phyloP scores from a whole-genome alignment of 2,113 vertebrate species.

The Sander vitreus region DNA sequence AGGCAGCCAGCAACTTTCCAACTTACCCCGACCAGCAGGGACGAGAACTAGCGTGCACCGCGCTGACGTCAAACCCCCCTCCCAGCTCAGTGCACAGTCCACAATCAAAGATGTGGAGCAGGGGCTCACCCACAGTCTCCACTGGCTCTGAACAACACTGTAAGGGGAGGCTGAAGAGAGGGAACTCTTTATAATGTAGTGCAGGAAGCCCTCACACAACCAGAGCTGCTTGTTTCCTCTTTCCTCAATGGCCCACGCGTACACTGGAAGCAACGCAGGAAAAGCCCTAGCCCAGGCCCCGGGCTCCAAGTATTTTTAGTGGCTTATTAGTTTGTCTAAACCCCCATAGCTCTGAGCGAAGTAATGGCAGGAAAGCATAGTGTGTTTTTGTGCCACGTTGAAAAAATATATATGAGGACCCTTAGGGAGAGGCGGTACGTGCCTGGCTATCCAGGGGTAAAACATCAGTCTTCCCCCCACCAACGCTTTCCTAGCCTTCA shows the following conservation, averaged over 20 bases:
- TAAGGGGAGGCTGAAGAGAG: slow-evolving; percentile 49
- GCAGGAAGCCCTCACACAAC: slow-evolving; percentile 81
- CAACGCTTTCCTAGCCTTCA: slow-evolving; percentile 67
- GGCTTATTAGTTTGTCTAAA: slow-evolving; percentile 83
- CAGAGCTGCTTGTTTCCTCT: slow-evolving; percentile 81
- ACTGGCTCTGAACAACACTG: slow-evolving; percentile 63
- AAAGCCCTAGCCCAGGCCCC: slow-evolving; percentile 64
- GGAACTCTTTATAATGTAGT: slow-evolving; percentile 82
- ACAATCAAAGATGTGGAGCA: slow-evolving; percentile 42
- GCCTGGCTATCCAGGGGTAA: slow-evolving; percentile 69
- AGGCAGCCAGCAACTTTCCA: background rate
- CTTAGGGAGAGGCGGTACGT: slow-evolving; percentile 61
- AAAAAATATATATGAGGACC: slow-evolving; percentile 73
- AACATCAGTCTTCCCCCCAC: slow-evolving; percentile 52
- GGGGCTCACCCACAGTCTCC: slow-evolving; percentile 46
- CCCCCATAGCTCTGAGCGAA: slow-evolving; percentile 69
- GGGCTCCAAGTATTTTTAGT: slow-evolving; percentile 83
- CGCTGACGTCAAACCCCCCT: slow-evolving; percentile 58
- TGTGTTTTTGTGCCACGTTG: slow-evolving; percentile 73
- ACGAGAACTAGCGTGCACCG: slow-evolving; percentile 78
- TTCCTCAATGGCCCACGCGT: slow-evolving; percentile 83
- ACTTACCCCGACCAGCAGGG: slow-evolving; percentile 90
- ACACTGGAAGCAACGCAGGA: slow-evolving; percentile 81
- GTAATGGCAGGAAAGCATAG: slow-evolving; percentile 81
- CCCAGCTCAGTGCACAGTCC: slow-evolving; percentile 52